Percentiles rank a stretch among this genome's conserved stretches.
These are phyloP conservation scores for Oreochromis aureus DNA, from an alignment of 2,113 vertebrate genomes.

Conservation along the genomic window DNA sequence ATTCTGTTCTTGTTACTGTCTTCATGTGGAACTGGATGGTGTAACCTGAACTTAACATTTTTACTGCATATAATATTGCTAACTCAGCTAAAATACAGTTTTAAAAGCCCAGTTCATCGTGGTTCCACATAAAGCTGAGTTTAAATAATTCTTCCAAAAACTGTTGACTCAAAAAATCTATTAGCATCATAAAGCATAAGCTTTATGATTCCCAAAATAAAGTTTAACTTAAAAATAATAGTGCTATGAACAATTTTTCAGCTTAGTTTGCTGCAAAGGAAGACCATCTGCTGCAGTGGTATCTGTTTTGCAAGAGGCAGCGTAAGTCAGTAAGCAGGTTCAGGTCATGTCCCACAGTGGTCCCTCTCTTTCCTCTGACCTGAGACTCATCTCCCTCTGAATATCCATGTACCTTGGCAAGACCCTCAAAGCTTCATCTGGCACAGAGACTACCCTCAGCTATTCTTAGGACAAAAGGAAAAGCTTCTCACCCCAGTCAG, in stretches of 20 bases:
- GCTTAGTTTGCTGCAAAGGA: not conserved
- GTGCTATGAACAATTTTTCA: not conserved
- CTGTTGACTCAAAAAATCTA: not conserved
- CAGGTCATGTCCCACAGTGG: constrained; percentile 53
- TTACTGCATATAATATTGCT: not conserved
- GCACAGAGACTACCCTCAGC: constrained; percentile 45
- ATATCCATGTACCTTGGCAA: constrained; percentile 61
- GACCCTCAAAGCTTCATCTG: constrained; percentile 54
- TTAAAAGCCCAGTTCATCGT: not conserved
- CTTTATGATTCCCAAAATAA: fast-evolving
- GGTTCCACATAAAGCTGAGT: not conserved
- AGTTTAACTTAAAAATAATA: not conserved
- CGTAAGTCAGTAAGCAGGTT: not conserved
- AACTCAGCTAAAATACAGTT: not conserved
- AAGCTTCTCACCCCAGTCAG: constrained; percentile 42
- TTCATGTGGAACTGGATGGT: not conserved
- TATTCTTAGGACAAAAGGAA: constrained; percentile 64
- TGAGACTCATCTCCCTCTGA: constrained; percentile 23
- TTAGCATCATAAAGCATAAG: not conserved
- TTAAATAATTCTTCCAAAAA: not conserved
- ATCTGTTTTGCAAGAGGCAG: not conserved
- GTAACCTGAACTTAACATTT: not conserved
- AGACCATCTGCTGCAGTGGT: not conserved
- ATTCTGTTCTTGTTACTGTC: not conserved
- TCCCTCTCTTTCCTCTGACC: constrained; percentile 34